Percentiles rank a stretch among this genome's conserved stretches.
These are phyloP conservation scores for Calonectris borealis DNA, from an alignment of 2,113 vertebrate genomes.

Conservation along the genomic window DNA sequence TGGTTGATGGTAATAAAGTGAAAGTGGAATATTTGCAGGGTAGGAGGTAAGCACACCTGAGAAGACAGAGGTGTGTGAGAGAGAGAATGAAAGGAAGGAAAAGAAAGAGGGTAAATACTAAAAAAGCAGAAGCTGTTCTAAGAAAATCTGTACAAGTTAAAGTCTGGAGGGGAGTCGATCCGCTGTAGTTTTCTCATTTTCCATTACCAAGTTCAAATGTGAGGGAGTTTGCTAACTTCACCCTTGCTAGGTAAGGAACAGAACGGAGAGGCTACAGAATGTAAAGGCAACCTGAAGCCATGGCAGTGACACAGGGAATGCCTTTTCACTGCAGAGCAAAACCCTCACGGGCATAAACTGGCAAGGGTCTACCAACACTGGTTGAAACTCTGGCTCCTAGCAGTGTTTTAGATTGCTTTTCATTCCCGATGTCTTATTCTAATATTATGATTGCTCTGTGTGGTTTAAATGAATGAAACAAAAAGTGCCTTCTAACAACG, in stretches of 20 bases:
- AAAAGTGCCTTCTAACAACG: constrained; percentile 24
- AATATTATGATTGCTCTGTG: neutral
- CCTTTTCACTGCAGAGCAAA: neutral
- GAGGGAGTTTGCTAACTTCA: neutral
- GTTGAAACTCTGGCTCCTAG: neutral
- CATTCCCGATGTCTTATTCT: neutral
- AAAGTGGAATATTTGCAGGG: constrained; percentile 19
- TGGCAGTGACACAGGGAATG: neutral
- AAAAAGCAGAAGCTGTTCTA: neutral
- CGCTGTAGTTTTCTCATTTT: neutral
- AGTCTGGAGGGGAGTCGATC: neutral
- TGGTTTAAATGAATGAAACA: constrained; percentile 39
- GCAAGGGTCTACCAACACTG: neutral
- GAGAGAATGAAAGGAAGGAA: neutral
- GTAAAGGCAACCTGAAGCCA: neutral
- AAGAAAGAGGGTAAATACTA: neutral
- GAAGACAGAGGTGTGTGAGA: constrained; percentile 35
- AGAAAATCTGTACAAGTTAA: constrained; percentile 48
- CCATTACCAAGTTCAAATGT: neutral
- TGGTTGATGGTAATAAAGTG: neutral
- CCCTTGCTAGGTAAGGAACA: neutral
- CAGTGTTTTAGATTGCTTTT: neutral
- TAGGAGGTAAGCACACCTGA: constrained; percentile 43
- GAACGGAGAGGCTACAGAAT: neutral
- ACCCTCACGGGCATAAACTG: neutral